These are phyloP conservation scores for Microcebus jonahi DNA, from an alignment of 2,113 vertebrate genomes.

Conservation along the genomic window DNA sequence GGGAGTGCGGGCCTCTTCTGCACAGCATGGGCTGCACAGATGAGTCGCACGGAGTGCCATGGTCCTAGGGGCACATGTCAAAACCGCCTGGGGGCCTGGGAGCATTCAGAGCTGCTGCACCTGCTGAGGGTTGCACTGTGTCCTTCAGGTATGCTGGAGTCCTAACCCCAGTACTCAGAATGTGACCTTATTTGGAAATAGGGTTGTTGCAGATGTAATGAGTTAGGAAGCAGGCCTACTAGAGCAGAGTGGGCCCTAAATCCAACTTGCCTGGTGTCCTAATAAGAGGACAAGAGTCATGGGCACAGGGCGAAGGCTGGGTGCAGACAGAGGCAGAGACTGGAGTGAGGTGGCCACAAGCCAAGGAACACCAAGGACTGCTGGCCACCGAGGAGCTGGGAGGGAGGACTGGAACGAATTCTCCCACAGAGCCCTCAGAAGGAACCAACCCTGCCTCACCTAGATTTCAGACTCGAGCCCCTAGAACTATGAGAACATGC, in stretches of 20 bases:
- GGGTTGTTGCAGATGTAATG: background rate
- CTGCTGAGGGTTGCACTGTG: background rate
- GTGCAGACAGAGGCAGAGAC: background rate
- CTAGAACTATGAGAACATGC: background rate
- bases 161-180: background rate
- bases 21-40: fast-evolving
- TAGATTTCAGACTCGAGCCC: background rate
- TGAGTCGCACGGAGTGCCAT: fast-evolving
- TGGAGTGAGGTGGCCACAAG: fast-evolving
- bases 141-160: background rate
- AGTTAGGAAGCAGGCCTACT: background rate
- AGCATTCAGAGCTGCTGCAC: background rate
- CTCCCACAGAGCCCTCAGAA: background rate
- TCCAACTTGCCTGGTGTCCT: background rate
- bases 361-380: background rate
- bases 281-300: background rate
- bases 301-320: fast-evolving
- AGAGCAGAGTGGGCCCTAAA: background rate
- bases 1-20: fast-evolving
- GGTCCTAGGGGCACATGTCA: background rate
- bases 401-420: background rate
- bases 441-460: background rate
- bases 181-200: background rate
- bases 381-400: background rate
- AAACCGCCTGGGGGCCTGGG: background rate